Base-by-base conservation (phyloP, 2,888 invertebrate species). In the Hololepta plana region DNA sequence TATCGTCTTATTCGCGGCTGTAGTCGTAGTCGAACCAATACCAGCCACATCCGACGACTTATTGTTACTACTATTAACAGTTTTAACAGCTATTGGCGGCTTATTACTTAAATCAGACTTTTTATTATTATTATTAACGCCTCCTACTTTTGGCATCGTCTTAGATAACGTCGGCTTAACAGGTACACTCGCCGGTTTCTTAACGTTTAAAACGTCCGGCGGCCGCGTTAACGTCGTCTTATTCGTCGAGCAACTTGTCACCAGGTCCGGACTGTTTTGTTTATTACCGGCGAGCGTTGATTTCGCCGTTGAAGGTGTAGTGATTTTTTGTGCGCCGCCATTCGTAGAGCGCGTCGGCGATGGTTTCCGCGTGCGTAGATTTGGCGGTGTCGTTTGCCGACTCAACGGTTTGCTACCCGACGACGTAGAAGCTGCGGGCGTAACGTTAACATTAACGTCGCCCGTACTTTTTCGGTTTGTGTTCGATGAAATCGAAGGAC, bases 191-290 rank as follows among this genome's bases (percentile, higher is more conserved):
- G 20, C 20, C n/a, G 31, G 29, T 25, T 29, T 33, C 20, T 27
- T 26, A 3, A 15, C 28, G 14, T 62, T 67, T 12, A 69, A 55
- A n/a, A 70, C 64, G 40, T 68, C 69, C 0, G 69, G 68, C 0
- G 71, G 64, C 47, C 72, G 71, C 1, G 58, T 24, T 21, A 22
- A 28, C 16, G 27, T 26, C 26, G 35, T 38, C 15, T 33, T 59
- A 0, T 53, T 51, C n/a, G 58, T 53, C 1, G 67, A 67, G 44
- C 76, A 76, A 41, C 75, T 75, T 0, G 73, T 72, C 3, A 76
- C 75, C 15, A 77, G 49, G 44, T 77, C 76, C 0, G 76, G 76
- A 46, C 73, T 74, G 40, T 74, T 75, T 57, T 26, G 48, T 40
- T 37, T 50, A 27, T 31, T 42, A 51, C 2, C 12, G 29, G 26